These are phyloP conservation scores for Diploptera punctata DNA, from an alignment of 2,888 invertebrate species.

Conservation along the genomic window DNA sequence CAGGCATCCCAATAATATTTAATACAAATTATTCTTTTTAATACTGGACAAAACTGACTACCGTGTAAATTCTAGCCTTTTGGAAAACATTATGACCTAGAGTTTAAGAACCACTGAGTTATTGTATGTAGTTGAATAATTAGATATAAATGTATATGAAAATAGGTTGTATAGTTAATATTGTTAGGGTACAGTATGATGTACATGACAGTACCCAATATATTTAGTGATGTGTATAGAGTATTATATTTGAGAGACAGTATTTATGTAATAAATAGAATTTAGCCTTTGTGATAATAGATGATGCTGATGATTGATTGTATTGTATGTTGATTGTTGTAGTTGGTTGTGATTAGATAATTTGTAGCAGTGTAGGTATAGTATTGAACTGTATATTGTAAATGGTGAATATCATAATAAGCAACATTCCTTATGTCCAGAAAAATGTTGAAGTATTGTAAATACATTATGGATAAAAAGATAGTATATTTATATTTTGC, in stretches of 20 bases:
- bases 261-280: constrained; percentile 30
- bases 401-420: neutral
- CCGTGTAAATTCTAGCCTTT: too few relatives aligned
- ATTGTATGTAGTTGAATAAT: constrained; percentile 9
- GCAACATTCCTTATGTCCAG: constrained; percentile 12
- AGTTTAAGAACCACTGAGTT: too few relatives aligned
- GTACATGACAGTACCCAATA: constrained; percentile 19
- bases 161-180: constrained; percentile 10
- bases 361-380: constrained; percentile 5
- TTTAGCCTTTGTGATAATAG: constrained; percentile 35
- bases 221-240: constrained; percentile 33
- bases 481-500: too few relatives aligned
- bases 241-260: constrained; percentile 32
- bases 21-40: too few relatives aligned
- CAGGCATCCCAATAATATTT: too few relatives aligned
- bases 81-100: too few relatives aligned
- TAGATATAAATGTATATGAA: neutral
- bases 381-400: neutral
- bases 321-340: constrained; percentile 18
- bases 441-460: too few relatives aligned
- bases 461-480: too few relatives aligned
- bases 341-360: constrained; percentile 32
- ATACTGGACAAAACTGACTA: too few relatives aligned
- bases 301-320: constrained; percentile 20
- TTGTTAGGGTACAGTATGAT: constrained; percentile 7